Base-by-base conservation (phyloP, 2,797 vertebrate species). In the Phrynocephalus vlangalii region DNA sequence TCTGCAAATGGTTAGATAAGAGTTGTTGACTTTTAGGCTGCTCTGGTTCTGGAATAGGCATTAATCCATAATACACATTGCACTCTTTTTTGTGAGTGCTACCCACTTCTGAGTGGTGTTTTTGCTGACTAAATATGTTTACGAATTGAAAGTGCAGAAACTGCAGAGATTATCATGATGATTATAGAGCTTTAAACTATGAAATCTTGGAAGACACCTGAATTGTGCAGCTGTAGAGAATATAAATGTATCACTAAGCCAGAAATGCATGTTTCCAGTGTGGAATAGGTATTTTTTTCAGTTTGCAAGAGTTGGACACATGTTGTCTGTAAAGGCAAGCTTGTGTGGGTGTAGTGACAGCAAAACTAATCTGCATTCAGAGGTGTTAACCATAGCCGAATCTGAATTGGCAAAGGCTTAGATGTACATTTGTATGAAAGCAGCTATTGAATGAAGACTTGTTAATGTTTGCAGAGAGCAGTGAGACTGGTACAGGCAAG, bases 401-500 rank as follows among this genome's bases (percentile, higher is more conserved):
- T 66, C n/a, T 68, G 24, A 52, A 24, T 72, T 80, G 18, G 20
- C 11, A 78, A 75, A 26, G 52, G 33, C n/a, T 63, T 13, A n/a
- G 11, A 0, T 84, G 18, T 20, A 66, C 38, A 8, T 84, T 44
- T 56, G 22, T 38, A 76, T 50, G 66, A 87, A 67, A 56, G 9
- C 38, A 44, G 1, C 10, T 85, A 15, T 67, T 72, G 22, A 76
- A 15, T 82, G 22, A n/a, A 91, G 1, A 24, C 83, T 86, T 24
- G 84, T 44, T 87, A 68, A 80, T 76, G 30, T 30, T 77, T 92
- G 0, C 96, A 99, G 99, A 99, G 97, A 98, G 96, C 91, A 94
- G 95, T 89, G 99, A 99, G 0, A 96, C 97, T 94, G 96, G 97
- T 94, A 97, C 98, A 95, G 98, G 96, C 78, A 99, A 99, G 94